A percentile compares a stretch with the other conserved stretches of the same genome.
Conservation (phyloP, 2,797 vertebrate genomes). For the Crocidura indochinensis region DNA sequence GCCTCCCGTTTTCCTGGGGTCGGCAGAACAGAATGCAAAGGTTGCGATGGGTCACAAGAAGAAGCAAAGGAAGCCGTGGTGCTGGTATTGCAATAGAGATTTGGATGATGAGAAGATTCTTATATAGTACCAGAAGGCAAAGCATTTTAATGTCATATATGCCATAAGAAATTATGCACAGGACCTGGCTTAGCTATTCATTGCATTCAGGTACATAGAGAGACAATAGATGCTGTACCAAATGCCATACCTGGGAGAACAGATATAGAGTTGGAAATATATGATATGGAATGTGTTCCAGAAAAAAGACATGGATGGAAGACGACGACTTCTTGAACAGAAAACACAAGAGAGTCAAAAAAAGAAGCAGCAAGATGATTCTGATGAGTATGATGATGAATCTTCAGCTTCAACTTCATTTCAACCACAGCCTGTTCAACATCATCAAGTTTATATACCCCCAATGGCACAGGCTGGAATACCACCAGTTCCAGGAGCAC, state of each 20-base stretch:
- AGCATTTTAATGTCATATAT: constrained; percentile 99
- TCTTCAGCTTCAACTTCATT: constrained; percentile 95
- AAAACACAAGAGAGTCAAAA: constrained; percentile 99
- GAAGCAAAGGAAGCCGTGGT: constrained; percentile 99
- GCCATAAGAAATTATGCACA: constrained; percentile 99
- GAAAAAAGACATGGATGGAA: constrained; percentile 99
- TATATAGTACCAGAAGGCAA: constrained; percentile 99
- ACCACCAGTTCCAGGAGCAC: constrained; percentile 93
- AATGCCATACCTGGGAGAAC: constrained; percentile 99
- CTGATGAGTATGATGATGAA: constrained; percentile 96
- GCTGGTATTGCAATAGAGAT: constrained; percentile 99
- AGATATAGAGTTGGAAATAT: constrained; percentile 99
- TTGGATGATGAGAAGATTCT: constrained; percentile 99
- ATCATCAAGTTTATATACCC: constrained; percentile 94
- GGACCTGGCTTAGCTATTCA: constrained; percentile 99
- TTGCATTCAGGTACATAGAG: constrained; percentile 99
- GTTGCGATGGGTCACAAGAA: constrained; percentile 96
- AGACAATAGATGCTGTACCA: constrained; percentile 98
- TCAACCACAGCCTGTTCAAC: constrained; percentile 93
- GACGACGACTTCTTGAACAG: constrained; percentile 96
- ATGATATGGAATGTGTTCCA: constrained; percentile 99
- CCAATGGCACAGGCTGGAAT: constrained; percentile 96
- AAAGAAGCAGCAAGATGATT: constrained; percentile 98
- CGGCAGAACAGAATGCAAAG: neutral
- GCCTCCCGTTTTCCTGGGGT: neutral